Evolutionary conservation across 2,888 invertebrate genomes (phyloP).

Genomic region (Antheraea assamensis): DNA sequence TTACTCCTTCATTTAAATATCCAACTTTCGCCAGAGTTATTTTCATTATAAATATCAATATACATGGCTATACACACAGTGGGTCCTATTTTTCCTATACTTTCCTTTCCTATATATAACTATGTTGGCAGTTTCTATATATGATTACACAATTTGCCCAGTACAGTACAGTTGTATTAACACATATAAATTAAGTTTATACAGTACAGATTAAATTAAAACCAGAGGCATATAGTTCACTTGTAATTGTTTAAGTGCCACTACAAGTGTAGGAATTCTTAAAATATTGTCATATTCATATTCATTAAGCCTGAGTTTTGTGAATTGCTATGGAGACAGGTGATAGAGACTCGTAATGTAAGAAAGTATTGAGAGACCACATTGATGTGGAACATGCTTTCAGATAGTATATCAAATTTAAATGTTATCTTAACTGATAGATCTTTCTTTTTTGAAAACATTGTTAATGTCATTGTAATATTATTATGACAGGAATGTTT

Average conservation of each 20-base stretch:
- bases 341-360: background rate
- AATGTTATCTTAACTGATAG: background rate
- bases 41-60: too few relatives aligned
- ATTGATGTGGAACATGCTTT: background rate
- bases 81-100: background rate
- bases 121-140: background rate
- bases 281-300: slow-evolving; percentile 1
- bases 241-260: too few relatives aligned
- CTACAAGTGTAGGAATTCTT: background rate
- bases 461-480: too few relatives aligned
- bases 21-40: background rate
- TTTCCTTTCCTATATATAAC: background rate
- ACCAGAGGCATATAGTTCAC: background rate
- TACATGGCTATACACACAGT: background rate
- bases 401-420: background rate
- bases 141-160: background rate
- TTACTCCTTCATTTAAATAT: background rate
- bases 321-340: background rate
- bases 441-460: too few relatives aligned
- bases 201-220: background rate
- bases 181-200: slow-evolving; percentile 1
- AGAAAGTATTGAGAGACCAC: background rate
- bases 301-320: background rate
- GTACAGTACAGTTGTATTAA: background rate
- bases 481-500: too few relatives aligned